phyloP scores from a whole-genome alignment of 2,797 vertebrate genomes.

The Spinus pinus region DNA sequence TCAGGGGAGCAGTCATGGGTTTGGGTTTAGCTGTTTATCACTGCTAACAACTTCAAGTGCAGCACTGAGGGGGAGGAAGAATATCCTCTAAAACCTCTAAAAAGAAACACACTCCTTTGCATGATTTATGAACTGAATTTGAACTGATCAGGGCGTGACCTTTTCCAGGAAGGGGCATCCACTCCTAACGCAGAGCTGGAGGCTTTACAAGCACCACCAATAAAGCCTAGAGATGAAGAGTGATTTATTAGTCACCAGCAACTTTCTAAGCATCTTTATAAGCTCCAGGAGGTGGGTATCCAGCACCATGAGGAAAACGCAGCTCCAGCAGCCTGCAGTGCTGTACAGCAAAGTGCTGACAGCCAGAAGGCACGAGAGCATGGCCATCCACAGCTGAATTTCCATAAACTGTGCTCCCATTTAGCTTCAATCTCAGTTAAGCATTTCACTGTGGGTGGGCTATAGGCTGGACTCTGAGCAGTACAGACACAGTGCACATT shows the following conservation, averaged over 20 bases:
- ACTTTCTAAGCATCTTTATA: slow-evolving; percentile 27
- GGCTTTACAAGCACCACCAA: not conserved
- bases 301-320: not conserved
- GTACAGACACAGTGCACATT: not conserved
- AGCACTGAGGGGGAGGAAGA: not conserved
- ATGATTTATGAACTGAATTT: slow-evolving; percentile 42
- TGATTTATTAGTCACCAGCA: slow-evolving; percentile 47
- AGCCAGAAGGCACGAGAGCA: slow-evolving; percentile 44
- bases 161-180: slow-evolving; percentile 7
- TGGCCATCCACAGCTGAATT: slow-evolving; percentile 39
- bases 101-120: not conserved
- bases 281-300: slow-evolving; percentile 8
- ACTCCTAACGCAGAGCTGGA: not conserved
- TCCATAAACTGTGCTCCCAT: slow-evolving; percentile 33
- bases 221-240: not conserved
- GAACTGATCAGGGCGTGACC: slow-evolving; percentile 33
- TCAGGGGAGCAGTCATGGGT: not conserved
- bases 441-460: slow-evolving; percentile 57
- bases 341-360: slow-evolving; percentile 19
- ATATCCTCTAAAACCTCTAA: not conserved
- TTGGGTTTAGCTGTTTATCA: not conserved
- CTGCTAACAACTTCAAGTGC: not conserved
- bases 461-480: not conserved
- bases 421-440: not conserved
- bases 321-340: not conserved